Percentiles rank a stretch among this genome's conserved stretches.
These are phyloP conservation scores for Chrysopa pallens DNA, from an alignment of 1,140 invertebrate species.

Conservation along the genomic window DNA sequence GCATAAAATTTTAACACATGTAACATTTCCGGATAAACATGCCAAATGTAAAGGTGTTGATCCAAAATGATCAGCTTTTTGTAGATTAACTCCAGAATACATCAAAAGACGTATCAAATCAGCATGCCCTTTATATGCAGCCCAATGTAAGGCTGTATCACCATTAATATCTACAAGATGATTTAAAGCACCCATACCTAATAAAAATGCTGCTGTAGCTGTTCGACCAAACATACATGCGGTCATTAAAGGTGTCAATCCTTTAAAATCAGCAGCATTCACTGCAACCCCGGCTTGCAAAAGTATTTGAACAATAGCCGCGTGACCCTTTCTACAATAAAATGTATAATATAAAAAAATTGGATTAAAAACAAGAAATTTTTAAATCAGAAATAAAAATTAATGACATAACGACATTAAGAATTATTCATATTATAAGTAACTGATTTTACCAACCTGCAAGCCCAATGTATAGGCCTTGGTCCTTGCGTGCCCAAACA, in stretches of 20 bases:
- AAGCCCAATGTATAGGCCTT: conserved; percentile 83
- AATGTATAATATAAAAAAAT: background rate
- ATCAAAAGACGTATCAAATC: conserved; percentile 77
- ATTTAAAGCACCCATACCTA: conserved; percentile 71
- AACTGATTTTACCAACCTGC: conserved; percentile 28
- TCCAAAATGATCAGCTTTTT: conserved; percentile 81
- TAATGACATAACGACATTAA: too few relatives aligned
- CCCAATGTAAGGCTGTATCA: conserved; percentile 84
- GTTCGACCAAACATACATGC: conserved; percentile 85
- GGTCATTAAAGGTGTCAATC: conserved; percentile 75
- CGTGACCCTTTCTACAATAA: conserved; percentile 46
- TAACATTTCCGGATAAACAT: conserved; percentile 72
- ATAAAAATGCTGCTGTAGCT: conserved; percentile 69
- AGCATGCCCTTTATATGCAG: conserved; percentile 78
- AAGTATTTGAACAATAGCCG: conserved; percentile 66
- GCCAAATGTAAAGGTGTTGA: conserved; percentile 84
- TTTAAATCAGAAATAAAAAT: too few relatives aligned
- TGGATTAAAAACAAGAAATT: background rate
- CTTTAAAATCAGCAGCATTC: conserved; percentile 80
- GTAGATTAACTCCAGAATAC: conserved; percentile 72
- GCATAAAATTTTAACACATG: conserved; percentile 62
- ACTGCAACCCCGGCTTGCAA: conserved; percentile 72
- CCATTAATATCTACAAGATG: conserved; percentile 80
- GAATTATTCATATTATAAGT: too few relatives aligned
- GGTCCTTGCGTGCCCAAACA: conserved; percentile 77